Conservation (phyloP, 2,113 vertebrate genomes). For the Gallinago jamesoni region DNA sequence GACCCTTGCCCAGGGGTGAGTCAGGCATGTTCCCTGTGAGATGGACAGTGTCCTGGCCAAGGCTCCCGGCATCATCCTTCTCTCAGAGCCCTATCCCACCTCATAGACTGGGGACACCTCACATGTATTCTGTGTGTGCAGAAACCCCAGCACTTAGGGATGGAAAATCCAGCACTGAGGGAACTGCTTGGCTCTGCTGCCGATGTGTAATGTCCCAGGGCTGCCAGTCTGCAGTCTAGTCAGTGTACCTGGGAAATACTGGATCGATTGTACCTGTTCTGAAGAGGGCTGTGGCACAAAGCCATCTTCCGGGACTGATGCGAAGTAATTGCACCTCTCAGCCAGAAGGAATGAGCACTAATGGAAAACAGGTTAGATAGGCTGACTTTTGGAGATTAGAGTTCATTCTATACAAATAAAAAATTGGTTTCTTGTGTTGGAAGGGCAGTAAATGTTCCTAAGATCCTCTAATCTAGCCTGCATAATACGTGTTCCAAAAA, state of each 20-base stretch:
- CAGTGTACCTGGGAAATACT: not conserved
- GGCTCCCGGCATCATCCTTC: not conserved
- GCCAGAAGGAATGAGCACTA: not conserved
- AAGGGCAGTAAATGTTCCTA: not conserved
- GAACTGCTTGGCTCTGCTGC: not conserved
- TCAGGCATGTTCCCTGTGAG: not conserved
- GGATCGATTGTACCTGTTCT: not conserved
- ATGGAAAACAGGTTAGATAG: not conserved
- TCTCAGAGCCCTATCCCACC: not conserved
- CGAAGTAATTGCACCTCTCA: not conserved
- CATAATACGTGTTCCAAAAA: not conserved
- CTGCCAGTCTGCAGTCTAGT: not conserved
- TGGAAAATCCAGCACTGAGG: not conserved
- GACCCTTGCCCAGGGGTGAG: not conserved
- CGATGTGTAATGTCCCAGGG: not conserved
- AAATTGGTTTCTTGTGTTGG: not conserved
- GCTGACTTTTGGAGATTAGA: not conserved
- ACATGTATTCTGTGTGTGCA: not conserved
- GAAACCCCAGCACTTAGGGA: not conserved
- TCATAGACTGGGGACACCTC: accelerated
- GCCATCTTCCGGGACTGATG: not conserved
- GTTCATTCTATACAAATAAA: not conserved
- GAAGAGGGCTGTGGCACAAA: not conserved
- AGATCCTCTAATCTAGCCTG: not conserved
- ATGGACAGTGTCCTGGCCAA: not conserved